Conservation (phyloP, 2,797 vertebrate species). For the Sciurus vulgaris region DNA sequence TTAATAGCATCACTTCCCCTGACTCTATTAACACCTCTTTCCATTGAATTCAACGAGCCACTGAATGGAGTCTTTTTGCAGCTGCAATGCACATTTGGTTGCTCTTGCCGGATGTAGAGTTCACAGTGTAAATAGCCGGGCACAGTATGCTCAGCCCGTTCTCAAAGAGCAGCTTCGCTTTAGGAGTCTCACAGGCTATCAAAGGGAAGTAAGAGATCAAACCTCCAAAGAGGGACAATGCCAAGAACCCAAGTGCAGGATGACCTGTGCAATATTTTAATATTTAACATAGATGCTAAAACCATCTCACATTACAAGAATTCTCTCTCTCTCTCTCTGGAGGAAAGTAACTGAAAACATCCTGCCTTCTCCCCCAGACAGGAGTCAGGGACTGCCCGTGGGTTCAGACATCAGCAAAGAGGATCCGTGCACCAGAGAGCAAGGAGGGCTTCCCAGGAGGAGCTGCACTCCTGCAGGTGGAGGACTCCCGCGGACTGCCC, state of each 20-base stretch:
- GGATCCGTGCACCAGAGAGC: background rate
- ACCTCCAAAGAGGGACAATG: background rate
- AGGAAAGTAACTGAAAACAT: conserved; percentile 33
- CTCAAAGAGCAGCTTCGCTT: background rate
- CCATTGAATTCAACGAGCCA: conserved; percentile 70
- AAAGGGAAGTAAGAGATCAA: conserved; percentile 46
- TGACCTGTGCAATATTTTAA: conserved; percentile 10
- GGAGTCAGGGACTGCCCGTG: background rate
- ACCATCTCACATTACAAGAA: background rate
- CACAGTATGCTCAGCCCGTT: background rate
- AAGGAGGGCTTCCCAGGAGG: background rate
- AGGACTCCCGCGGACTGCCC: background rate
- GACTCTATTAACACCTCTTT: conserved; percentile 86
- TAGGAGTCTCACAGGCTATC: background rate
- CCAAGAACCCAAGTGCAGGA: background rate
- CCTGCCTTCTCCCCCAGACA: background rate
- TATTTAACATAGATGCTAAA: background rate
- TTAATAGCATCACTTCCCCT: conserved; percentile 82
- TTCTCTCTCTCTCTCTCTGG: background rate
- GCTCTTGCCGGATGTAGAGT: conserved; percentile 42
- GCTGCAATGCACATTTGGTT: conserved; percentile 52
- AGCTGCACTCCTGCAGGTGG: background rate
- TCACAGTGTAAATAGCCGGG: conserved; percentile 37
- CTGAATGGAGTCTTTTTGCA: conserved; percentile 66
- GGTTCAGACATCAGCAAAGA: background rate